Conservation (phyloP, 2,113 vertebrate genomes). For the human (Homo sapiens) region DNA sequence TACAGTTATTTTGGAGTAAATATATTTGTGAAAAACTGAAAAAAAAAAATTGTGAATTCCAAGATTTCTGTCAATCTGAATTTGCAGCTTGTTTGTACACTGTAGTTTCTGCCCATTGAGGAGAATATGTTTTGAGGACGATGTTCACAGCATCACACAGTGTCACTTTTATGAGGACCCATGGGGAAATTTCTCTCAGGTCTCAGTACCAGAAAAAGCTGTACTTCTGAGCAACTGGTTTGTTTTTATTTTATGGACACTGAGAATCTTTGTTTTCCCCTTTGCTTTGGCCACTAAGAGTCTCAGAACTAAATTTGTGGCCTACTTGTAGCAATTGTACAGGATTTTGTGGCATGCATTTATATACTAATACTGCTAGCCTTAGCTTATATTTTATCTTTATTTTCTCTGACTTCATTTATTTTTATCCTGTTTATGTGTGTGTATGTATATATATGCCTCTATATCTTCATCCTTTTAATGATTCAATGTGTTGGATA, state of each 20-base stretch:
- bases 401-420: conserved; percentile 51
- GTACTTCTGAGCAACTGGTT: conserved; percentile 48
- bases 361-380: conserved; percentile 25
- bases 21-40: conserved; percentile 33
- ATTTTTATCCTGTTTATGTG: conserved; percentile 56
- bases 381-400: conserved; percentile 54
- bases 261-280: conserved; percentile 45
- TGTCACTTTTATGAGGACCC: conserved; percentile 47
- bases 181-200: conserved; percentile 51
- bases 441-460: background rate
- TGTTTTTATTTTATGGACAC: conserved; percentile 61
- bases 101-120: conserved; percentile 59
- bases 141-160: conserved; percentile 30
- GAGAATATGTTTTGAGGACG: conserved; percentile 40
- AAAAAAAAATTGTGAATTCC: conserved; percentile 28
- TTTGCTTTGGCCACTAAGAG: conserved; percentile 55
- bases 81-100: conserved; percentile 55
- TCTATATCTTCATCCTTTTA: background rate
- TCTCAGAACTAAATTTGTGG: conserved; percentile 53
- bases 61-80: conserved; percentile 51
- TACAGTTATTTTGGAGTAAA: conserved; percentile 51
- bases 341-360: conserved; percentile 49
- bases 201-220: conserved; percentile 59
- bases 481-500: background rate
- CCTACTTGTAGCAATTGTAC: conserved; percentile 3